Percentiles rank a stretch among this genome's conserved stretches.
Evolutionary conservation across 2,113 vertebrate species (phyloP).

Genomic region (Notothenia rossii): DNA sequence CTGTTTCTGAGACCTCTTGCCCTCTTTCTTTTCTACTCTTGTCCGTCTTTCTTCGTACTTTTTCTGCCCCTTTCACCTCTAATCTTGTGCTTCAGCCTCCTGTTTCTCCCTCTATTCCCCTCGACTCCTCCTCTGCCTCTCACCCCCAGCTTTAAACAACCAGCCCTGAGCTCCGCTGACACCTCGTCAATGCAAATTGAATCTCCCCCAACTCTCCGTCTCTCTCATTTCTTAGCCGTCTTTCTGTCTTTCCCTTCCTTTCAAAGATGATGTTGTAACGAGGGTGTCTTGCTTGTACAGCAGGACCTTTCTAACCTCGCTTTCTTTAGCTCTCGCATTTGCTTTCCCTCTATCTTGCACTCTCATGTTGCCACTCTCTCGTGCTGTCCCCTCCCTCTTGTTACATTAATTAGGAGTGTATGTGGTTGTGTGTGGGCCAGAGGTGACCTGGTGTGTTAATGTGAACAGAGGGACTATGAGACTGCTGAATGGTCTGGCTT

Average conservation of each 20-base stretch:
- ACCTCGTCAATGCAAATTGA: conserved; percentile 62
- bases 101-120: conserved; percentile 6
- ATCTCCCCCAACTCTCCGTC: conserved; percentile 34
- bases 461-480: conserved; percentile 30
- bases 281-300: conserved; percentile 49
- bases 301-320: conserved; percentile 42
- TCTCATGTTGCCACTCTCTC: conserved; percentile 25
- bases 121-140: conserved; percentile 5
- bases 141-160: conserved; percentile 41
- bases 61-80: conserved; percentile 50
- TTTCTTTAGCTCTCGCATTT: conserved; percentile 39
- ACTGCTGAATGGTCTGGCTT: conserved; percentile 21
- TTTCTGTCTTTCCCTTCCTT: conserved; percentile 21
- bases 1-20: conserved; percentile 73
- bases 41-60: conserved; percentile 28
- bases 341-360: not conserved
- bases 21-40: conserved; percentile 54
- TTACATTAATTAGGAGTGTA: conserved; percentile 51
- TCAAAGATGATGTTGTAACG: conserved; percentile 63
- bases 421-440: conserved; percentile 27
- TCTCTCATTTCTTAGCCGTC: conserved; percentile 33
- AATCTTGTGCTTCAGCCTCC: conserved; percentile 40
- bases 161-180: conserved; percentile 35
- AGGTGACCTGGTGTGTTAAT: conserved; percentile 59
- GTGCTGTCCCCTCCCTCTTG: conserved; percentile 19